Evolutionary conservation across 2,888 invertebrate genomes (phyloP).

Genomic region (Dinocampus coccinellae): DNA sequence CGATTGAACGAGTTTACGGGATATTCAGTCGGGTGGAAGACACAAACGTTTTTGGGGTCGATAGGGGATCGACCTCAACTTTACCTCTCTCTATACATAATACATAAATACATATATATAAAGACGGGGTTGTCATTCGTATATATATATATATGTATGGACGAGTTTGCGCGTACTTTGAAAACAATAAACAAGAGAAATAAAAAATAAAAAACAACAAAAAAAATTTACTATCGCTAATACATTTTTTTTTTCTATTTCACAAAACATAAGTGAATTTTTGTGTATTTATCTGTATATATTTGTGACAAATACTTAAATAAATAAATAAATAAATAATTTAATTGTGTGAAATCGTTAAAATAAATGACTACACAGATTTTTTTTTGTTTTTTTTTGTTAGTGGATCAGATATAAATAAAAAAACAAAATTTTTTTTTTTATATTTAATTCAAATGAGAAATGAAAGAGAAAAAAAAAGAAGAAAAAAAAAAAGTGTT

Average conservation of each 20-base stretch:
- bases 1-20: slow-evolving; percentile 41
- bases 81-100: no score
- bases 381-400: neutral
- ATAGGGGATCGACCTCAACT: slow-evolving; percentile 32
- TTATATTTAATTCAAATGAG: neutral
- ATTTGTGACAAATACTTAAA: slow-evolving; percentile 5
- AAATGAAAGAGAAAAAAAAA: no score
- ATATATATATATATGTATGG: neutral
- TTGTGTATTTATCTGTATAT: slow-evolving; percentile 35
- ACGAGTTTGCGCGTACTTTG: no score
- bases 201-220: neutral
- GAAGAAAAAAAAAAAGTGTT: neutral
- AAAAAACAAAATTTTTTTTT: neutral
- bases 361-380: neutral
- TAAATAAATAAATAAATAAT: neutral
- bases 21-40: slow-evolving; percentile 24
- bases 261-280: slow-evolving; percentile 34
- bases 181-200: neutral
- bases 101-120: slow-evolving; percentile 9
- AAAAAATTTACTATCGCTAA: slow-evolving; percentile 9
- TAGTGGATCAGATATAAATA: no score
- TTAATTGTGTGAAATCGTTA: neutral
- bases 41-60: slow-evolving; percentile 23
- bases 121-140: slow-evolving; percentile 8
- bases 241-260: slow-evolving; percentile 3